Base-by-base conservation (phyloP, 2,797 vertebrate species). In the Alcedo quadribrachys region DNA sequence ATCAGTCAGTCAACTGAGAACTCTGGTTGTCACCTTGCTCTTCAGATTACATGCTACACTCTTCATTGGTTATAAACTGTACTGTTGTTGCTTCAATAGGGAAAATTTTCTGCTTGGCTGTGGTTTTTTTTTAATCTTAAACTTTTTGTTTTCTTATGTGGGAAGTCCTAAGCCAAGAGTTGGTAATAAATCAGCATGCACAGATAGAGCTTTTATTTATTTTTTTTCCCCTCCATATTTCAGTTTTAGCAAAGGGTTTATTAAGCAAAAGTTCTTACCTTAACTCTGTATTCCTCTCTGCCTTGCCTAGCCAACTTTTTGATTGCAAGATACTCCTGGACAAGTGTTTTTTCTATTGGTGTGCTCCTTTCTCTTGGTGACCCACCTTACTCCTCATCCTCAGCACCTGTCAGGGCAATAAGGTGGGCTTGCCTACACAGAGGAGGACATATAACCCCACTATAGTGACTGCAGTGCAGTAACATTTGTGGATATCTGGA, bases 381-480 rank as follows among this genome's bases (percentile, higher is more conserved):
- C 40, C 30, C 20, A 12, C 30, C 12, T 51, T 35, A 17, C 21
- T 46, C 14, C 33, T 85, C 53, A 12, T 22, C 8, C 42, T 60
- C 19, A 0, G 2, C 51, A 37, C 8, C 8, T 48, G 33, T 53
- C 33, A 9, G 21, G 35, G 24, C 37, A 45, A 24, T 18, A 8
- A 43, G 27, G 27, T 5, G 13, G 58, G 14, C 17, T 83, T 86
- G 48, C 32, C 18, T 28, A 12, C 27, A 1, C 22, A 20, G 25
- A 19, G 51, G 21, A 2, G 1, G 12, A 24, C 1, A 1, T 20
- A 7, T 8, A n/a, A 18, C 15, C 6, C 30, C 21, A 3, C 12
- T 58, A 37, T 63, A 45, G 63, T 0, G 0, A 32, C 42, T 0
- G 0, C 25, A 45, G 32, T 1, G 0, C 28, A 55, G 30, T 25